These are phyloP conservation scores for Heliothis peltigera DNA, from an alignment of 2,888 invertebrate species.

Conservation along the genomic window DNA sequence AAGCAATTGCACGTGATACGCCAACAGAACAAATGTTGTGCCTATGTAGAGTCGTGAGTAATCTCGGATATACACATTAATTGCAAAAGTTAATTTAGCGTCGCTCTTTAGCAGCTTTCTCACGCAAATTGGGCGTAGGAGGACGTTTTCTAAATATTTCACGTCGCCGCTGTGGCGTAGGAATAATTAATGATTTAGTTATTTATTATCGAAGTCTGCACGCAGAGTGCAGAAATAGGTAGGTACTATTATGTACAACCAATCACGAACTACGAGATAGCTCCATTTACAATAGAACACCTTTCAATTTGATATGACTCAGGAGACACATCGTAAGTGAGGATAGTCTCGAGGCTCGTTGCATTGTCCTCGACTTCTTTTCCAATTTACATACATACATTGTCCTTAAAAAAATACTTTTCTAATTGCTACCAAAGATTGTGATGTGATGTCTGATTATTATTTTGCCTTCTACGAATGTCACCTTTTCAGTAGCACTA, in stretches of 20 bases:
- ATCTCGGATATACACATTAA: constrained; percentile 63
- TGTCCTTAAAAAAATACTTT: not conserved
- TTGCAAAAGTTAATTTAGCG: constrained; percentile 69
- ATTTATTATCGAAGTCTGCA: constrained; percentile 66
- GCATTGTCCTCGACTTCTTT: not conserved
- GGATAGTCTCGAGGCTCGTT: constrained; percentile 9
- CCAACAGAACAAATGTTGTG: constrained; percentile 28
- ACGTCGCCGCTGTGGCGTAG: constrained; percentile 67
- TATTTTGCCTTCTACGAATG: constrained; percentile 13
- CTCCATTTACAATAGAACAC: constrained; percentile 7
- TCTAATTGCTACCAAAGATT: too few relatives aligned
- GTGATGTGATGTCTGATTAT: not conserved
- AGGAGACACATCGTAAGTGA: constrained; percentile 14
- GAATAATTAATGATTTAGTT: constrained; percentile 77
- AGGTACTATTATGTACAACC: constrained; percentile 19
- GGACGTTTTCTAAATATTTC: constrained; percentile 78
- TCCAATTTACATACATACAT: constrained; percentile 6
- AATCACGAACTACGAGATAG: constrained; percentile 20
- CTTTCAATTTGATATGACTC: constrained; percentile 32
- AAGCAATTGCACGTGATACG: constrained; percentile 28
- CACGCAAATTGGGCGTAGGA: constrained; percentile 74
- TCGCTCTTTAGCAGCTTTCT: constrained; percentile 68
- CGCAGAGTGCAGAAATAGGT: constrained; percentile 52
- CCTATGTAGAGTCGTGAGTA: constrained; percentile 41
- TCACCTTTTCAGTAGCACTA: constrained; percentile 25